phyloP scores from a whole-genome alignment of 2,888 invertebrate species.

The Ryuthela nishihirai region DNA sequence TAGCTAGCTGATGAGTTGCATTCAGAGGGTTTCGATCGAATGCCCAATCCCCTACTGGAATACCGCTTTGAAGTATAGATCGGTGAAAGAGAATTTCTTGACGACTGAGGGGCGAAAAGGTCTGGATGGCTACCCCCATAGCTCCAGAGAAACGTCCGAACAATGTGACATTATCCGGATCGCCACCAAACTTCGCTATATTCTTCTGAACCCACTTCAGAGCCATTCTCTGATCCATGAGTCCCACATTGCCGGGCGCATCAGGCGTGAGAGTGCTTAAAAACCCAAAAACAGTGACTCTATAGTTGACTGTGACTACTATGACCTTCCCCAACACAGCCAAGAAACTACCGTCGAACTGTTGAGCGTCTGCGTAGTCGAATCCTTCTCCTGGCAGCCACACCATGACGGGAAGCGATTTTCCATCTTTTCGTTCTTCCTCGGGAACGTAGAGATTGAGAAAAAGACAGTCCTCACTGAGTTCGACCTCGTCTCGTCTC shows the following conservation, averaged over 20 bases:
- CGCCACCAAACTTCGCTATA: constrained; percentile 46
- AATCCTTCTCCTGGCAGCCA: constrained; percentile 50
- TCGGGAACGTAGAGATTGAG: constrained; percentile 74
- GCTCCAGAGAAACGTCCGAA: constrained; percentile 48
- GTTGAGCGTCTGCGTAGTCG: constrained; percentile 47
- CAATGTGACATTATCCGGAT: constrained; percentile 46
- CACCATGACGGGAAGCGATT: constrained; percentile 61
- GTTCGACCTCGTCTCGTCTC: constrained; percentile 17
- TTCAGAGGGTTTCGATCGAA: constrained; percentile 40
- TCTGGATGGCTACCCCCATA: constrained; percentile 44
- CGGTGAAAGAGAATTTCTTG: constrained; percentile 41
- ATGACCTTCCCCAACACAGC: constrained; percentile 55
- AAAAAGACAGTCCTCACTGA: constrained; percentile 71
- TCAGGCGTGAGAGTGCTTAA: constrained; percentile 43
- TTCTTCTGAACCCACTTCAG: constrained; percentile 47
- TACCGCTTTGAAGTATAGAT: constrained; percentile 46
- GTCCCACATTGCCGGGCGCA: constrained; percentile 48
- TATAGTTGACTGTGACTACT: constrained; percentile 57
- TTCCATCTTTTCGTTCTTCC: constrained; percentile 51
- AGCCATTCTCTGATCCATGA: constrained; percentile 48
- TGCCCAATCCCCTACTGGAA: constrained; percentile 43
- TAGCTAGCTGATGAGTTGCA: constrained; percentile 30
- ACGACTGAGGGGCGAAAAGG: constrained; percentile 31
- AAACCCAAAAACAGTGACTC: constrained; percentile 53
- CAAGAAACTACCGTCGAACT: constrained; percentile 56